Conservation (phyloP, 2,888 invertebrate species). For the Emmelina monodactyla region DNA sequence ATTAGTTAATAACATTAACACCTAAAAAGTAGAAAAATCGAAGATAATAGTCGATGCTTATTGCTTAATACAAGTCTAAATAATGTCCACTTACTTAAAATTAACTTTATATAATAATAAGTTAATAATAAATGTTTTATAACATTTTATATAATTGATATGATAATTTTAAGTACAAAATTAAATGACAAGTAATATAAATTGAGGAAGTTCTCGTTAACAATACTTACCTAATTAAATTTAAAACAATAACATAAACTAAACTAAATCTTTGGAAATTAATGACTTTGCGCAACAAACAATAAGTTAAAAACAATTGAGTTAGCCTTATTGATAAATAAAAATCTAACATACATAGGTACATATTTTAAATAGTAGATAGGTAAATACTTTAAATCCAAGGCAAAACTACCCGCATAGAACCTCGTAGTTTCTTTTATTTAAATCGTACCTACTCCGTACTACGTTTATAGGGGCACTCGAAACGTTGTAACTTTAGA, state of each 20-base stretch:
- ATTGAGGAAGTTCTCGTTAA: background rate
- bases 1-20: too few relatives aligned
- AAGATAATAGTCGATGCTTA: conserved; percentile 39
- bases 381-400: too few relatives aligned
- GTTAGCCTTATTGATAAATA: background rate
- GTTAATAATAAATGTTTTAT: conserved; percentile 24
- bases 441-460: too few relatives aligned
- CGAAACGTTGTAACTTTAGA: too few relatives aligned
- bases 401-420: too few relatives aligned
- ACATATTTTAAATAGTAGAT: background rate
- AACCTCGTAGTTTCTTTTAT: too few relatives aligned
- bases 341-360: background rate
- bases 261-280: too few relatives aligned
- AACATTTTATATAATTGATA: conserved; percentile 22
- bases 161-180: conserved; percentile 17
- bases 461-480: too few relatives aligned
- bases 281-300: too few relatives aligned
- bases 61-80: conserved; percentile 31
- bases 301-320: background rate
- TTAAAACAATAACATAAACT: too few relatives aligned
- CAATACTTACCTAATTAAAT: too few relatives aligned
- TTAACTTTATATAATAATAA: conserved; percentile 13
- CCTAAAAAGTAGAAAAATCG: conserved; percentile 30
- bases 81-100: background rate
- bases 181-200: background rate